phyloP scores from a whole-genome alignment of 2,888 invertebrate genomes.

The Ophioninae sp. region DNA sequence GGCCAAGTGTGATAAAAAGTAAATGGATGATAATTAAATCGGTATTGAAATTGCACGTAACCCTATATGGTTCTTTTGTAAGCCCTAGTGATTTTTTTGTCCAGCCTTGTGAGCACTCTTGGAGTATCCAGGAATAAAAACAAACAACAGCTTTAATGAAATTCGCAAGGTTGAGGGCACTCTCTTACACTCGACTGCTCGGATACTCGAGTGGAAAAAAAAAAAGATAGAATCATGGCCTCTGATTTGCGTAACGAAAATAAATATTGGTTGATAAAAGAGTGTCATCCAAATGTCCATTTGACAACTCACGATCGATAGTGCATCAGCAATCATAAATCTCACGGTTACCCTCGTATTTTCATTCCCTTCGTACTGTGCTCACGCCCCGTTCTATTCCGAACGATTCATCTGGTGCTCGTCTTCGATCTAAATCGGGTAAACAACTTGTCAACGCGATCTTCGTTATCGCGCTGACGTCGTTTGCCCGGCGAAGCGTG shows the following conservation, averaged over 20 bases:
- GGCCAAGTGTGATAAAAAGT: too few species aligned
- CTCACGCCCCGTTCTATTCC: background rate
- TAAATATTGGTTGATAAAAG: background rate
- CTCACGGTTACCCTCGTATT: background rate
- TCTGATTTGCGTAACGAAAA: background rate
- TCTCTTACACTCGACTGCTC: too few species aligned
- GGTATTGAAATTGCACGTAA: too few species aligned
- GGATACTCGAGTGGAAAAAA: too few species aligned
- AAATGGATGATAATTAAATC: too few species aligned
- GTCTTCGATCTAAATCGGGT: slow-evolving; percentile 50
- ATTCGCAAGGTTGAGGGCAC: too few species aligned
- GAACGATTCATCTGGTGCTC: background rate
- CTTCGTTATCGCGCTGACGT: slow-evolving; percentile 63
- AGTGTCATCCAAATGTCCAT: background rate
- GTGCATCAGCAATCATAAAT: background rate
- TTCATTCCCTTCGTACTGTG: background rate
- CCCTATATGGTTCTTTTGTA: too few species aligned
- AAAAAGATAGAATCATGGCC: background rate
- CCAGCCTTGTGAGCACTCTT: too few species aligned
- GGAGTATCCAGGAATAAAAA: too few species aligned
- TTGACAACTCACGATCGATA: background rate
- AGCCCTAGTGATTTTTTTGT: too few species aligned
- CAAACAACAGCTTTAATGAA: too few species aligned
- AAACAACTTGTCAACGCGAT: slow-evolving; percentile 66
- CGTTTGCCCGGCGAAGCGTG: slow-evolving; percentile 56